Evolutionary conservation across 2,888 invertebrate species (phyloP).

Genomic region (Aspidiotus destructor): DNA sequence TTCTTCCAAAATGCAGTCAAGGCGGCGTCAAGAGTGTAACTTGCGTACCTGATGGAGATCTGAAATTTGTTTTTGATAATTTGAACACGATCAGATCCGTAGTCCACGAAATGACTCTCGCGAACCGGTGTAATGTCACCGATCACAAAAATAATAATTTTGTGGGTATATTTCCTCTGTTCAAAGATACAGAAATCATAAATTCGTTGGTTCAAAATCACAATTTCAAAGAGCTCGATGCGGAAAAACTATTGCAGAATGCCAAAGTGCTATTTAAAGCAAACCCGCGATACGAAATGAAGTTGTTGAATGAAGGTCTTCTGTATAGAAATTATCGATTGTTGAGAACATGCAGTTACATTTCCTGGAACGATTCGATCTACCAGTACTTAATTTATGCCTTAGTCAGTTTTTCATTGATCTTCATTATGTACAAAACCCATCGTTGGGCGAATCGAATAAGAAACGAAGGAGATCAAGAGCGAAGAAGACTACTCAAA

Average conservation of each 20-base stretch:
- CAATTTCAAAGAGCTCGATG: neutral
- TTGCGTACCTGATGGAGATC: constrained; percentile 9
- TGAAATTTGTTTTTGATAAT: constrained; percentile 3
- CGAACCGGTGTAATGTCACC: neutral
- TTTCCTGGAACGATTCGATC: neutral
- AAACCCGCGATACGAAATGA: neutral
- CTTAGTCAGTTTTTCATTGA: neutral
- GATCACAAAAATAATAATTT: neutral
- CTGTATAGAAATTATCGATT: constrained; percentile 5
- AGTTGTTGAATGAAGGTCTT: constrained; percentile 9
- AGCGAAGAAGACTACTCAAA: constrained; percentile 46
- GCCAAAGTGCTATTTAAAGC: constrained; percentile 11
- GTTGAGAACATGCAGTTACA: neutral
- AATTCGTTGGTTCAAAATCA: neutral
- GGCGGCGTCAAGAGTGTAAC: neutral
- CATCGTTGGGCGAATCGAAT: constrained; percentile 7
- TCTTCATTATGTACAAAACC: neutral
- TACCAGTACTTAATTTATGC: neutral
- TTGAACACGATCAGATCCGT: neutral
- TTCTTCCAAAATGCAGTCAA: constrained; percentile 2
- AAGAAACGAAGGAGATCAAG: constrained; percentile 42
- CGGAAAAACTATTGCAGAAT: constrained; percentile 1
- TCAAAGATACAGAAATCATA: neutral
- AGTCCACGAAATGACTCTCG: neutral
- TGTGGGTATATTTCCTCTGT: constrained; percentile 10